Evolutionary conservation across 2,888 invertebrate species (phyloP), one percentile per base, ranked within the genome.

Genomic region (Agriopis aurantiaria): DNA sequence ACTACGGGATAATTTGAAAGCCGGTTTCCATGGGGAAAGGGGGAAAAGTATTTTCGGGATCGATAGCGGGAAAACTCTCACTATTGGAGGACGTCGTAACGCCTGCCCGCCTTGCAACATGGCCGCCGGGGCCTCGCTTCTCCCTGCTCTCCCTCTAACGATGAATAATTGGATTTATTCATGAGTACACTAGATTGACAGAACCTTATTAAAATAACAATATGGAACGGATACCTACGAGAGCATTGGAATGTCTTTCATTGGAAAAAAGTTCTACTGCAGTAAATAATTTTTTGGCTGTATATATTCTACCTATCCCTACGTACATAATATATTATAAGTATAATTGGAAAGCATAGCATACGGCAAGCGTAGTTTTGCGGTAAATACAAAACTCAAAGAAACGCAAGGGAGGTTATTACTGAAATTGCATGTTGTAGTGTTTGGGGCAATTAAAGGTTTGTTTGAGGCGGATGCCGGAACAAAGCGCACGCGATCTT

Each of bases 401-500:
- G 75, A 75, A 78, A 77, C 66, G 65, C 75, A 82, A 79, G 80
- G 73, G 72, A 73, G 74, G 82, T 88, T 87, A 88, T 91, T 91
- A 88, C 83, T 85, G 68, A 90, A 91, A 91, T 91, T 91, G 84
- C 87, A 85, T 80, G 84, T 84, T 84, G 76, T 53, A 83, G 83
- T 87, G 85, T 82, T 80, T 82, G 84, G 78, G 82, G 81, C 86
- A 90, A 89, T 89, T 88, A 88, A 88, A 88, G 85, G 85, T 85
- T 85, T 84, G 83, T 86, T 86, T 81, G 85, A 79, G 84, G 82
- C 88, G 88, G 89, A 88, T 90, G 88, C 89, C 88, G 90, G 89
- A 90, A 92, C 89, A 89, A 89, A 88, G 87, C 84, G 88, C 93
- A 93, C 93, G 93, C 93, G 91, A 93, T 91, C 85, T 76, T 53